Evolutionary conservation across 2,888 invertebrate species (phyloP).

Genomic region (Ornithoptera alexandrae): DNA sequence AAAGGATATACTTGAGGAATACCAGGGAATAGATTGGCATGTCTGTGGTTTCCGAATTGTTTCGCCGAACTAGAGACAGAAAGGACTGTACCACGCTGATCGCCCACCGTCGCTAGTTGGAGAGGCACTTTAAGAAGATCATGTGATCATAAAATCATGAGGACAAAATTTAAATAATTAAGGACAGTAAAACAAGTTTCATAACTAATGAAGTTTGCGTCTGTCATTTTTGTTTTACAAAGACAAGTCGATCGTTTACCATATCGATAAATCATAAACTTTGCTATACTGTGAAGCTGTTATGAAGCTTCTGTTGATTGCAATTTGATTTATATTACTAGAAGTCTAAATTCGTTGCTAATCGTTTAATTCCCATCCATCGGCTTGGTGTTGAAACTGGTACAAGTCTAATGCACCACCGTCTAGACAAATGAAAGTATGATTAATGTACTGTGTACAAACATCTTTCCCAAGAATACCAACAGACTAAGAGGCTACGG

Average conservation of each 20-base stretch:
- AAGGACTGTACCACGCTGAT: too few species aligned
- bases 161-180: too few species aligned
- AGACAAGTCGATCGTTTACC: not conserved
- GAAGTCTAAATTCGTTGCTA: conserved; percentile 16
- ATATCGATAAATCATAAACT: not conserved
- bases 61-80: too few species aligned
- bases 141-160: too few species aligned
- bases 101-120: too few species aligned
- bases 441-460: conserved; percentile 28
- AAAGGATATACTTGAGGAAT: too few species aligned
- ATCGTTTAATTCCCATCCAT: conserved; percentile 24
- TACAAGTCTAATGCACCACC: conserved; percentile 18
- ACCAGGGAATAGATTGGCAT: too few species aligned
- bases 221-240: not conserved
- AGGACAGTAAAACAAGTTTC: too few species aligned
- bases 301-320: not conserved
- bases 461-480: conserved; percentile 25
- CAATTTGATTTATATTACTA: conserved; percentile 33
- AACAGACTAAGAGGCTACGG: conserved; percentile 24
- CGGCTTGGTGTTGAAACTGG: conserved; percentile 21
- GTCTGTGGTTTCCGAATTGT: too few species aligned
- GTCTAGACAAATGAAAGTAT: conserved; percentile 31
- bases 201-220: too few species aligned
- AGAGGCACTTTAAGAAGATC: too few species aligned
- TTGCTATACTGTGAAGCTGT: not conserved